A percentile compares a stretch with the other conserved stretches of the same genome.
Conservation (phyloP, 2,113 vertebrate genomes). For the Cichladusa arquata region DNA sequence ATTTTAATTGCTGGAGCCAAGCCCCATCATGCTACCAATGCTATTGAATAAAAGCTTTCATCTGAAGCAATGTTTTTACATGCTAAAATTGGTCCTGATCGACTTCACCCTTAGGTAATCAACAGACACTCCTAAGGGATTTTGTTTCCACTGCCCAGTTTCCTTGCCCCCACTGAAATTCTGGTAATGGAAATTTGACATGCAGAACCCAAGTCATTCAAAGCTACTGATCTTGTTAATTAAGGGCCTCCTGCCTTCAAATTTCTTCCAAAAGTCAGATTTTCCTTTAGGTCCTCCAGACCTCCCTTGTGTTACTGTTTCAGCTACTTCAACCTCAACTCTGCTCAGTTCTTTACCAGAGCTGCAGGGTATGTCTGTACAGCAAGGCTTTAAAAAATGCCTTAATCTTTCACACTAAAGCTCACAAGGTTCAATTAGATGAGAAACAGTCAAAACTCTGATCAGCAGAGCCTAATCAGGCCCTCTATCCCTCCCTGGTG, state of each 20-base stretch:
- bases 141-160: neutral
- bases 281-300: slow-evolving; percentile 26
- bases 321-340: neutral
- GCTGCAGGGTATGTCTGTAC: neutral
- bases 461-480: neutral
- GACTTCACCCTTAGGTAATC: neutral
- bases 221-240: neutral
- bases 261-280: slow-evolving; percentile 17
- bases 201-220: neutral
- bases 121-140: neutral
- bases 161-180: neutral
- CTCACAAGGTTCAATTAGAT: neutral
- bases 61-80: neutral
- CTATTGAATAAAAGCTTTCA: neutral
- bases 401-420: neutral
- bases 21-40: neutral
- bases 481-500: neutral
- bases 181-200: neutral
- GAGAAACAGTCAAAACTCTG: neutral
- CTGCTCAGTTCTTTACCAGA: neutral
- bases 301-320: neutral
- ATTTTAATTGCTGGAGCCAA: neutral
- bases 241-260: neutral
- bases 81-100: neutral
- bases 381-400: neutral